Percentiles rank a stretch among this genome's conserved stretches.
phyloP scores from a whole-genome alignment of 2,888 invertebrate genomes.

The Drosophila sordidula region DNA sequence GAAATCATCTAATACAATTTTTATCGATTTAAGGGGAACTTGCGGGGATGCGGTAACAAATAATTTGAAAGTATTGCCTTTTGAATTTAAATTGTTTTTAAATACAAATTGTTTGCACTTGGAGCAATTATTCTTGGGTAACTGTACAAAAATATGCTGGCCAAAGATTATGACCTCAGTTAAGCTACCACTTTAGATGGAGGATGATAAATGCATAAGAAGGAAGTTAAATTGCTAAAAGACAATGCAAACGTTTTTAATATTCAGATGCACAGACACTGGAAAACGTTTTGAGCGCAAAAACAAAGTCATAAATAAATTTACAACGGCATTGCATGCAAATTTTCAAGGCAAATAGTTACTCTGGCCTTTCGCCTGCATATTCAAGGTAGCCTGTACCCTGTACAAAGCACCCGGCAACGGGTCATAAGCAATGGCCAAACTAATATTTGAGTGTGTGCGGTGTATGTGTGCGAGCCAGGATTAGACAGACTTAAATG shows the following conservation, averaged over 20 bases:
- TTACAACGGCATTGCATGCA: slow-evolving; percentile 68
- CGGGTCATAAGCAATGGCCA: slow-evolving; percentile 34
- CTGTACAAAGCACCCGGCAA: not conserved
- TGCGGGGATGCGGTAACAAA: not conserved
- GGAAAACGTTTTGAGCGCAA: slow-evolving; percentile 36
- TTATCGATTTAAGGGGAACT: not conserved
- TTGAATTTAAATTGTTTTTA: slow-evolving; percentile 1
- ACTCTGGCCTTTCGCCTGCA: slow-evolving; percentile 4
- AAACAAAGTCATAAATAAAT: slow-evolving; percentile 71
- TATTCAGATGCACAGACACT: slow-evolving; percentile 21
- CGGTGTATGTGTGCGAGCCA: slow-evolving; percentile 17
- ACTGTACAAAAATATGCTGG: not conserved
- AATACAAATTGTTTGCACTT: not conserved
- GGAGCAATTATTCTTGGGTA: too few species aligned
- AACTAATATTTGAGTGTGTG: slow-evolving; percentile 44
- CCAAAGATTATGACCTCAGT: not conserved
- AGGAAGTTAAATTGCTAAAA: slow-evolving; percentile 40
- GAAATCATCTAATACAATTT: not conserved
- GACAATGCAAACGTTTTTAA: slow-evolving; percentile 49
- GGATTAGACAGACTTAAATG: slow-evolving; percentile 72
- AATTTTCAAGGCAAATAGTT: slow-evolving; percentile 40
- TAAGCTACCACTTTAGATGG: not conserved
- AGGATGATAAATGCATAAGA: slow-evolving; percentile 42
- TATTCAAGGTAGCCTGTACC: slow-evolving; percentile 15
- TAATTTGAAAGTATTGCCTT: not conserved